Conservation (phyloP, 2,797 vertebrate genomes). For the Malurus splendens region DNA sequence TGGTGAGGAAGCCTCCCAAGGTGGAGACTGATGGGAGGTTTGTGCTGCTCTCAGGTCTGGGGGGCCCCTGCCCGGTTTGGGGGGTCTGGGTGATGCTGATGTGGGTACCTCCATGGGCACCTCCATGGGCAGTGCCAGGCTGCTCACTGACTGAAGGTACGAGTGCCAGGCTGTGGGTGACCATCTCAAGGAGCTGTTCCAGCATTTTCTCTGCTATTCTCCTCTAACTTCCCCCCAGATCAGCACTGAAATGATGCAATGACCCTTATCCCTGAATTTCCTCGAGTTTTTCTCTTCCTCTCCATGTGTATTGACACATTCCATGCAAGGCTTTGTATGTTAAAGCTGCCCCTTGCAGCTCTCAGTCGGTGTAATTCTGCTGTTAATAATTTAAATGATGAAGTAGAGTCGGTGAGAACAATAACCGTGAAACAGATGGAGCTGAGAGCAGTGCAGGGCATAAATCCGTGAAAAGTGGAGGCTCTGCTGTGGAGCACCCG, state of each 20-base stretch:
- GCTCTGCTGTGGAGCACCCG: neutral
- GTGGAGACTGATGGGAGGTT: fast-evolving
- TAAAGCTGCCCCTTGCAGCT: neutral
- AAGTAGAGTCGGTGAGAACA: neutral
- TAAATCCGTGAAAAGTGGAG: conserved; percentile 7
- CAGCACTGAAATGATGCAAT: neutral
- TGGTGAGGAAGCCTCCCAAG: neutral
- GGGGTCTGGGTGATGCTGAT: fast-evolving
- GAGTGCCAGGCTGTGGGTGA: neutral
- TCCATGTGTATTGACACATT: neutral
- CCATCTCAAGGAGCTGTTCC: neutral
- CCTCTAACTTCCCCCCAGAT: neutral
- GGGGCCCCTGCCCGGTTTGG: fast-evolving
- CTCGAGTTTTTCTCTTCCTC: neutral
- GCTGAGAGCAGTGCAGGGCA: neutral
- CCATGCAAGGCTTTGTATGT: neutral
- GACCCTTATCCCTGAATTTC: neutral
- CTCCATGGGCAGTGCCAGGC: neutral
- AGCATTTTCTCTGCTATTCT: neutral
- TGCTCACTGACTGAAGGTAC: neutral
- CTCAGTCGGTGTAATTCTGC: conserved; percentile 14
- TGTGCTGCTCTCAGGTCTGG: fast-evolving
- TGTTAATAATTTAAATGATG: conserved; percentile 65
- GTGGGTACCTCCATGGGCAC: neutral
- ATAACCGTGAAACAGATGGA: conserved; percentile 26